Conservation (phyloP, 1,140 invertebrate genomes). For the Catajapyx aquilonaris region DNA sequence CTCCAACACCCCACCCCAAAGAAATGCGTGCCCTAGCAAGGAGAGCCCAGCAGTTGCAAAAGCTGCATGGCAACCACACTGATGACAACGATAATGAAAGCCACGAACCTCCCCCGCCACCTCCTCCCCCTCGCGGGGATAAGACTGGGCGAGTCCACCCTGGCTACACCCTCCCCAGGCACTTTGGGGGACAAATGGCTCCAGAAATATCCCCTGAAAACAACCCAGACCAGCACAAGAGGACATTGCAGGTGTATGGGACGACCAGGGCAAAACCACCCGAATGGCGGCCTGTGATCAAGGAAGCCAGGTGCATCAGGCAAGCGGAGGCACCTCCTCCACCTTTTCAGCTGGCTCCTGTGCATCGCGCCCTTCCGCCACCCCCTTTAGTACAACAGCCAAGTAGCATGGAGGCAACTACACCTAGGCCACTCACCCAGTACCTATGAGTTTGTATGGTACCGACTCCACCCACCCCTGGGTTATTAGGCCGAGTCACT, state of each 20-base stretch:
- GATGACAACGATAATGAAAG: neutral
- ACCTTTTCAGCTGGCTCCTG: too few species aligned
- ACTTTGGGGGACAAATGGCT: too few species aligned
- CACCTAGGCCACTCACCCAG: too few species aligned
- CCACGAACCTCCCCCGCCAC: neutral
- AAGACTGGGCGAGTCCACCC: neutral
- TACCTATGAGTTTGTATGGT: too few species aligned
- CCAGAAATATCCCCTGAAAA: neutral
- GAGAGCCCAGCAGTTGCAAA: slow-evolving; percentile 16
- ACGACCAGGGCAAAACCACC: neutral
- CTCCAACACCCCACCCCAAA: slow-evolving; percentile 82
- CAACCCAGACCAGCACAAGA: neutral
- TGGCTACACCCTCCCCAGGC: neutral
- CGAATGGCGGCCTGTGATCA: neutral
- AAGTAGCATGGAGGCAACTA: too few species aligned
- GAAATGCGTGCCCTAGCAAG: slow-evolving; percentile 66
- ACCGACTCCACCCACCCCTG: too few species aligned
- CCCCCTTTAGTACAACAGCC: too few species aligned
- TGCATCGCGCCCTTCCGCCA: too few species aligned
- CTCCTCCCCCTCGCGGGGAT: neutral
- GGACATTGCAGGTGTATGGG: neutral
- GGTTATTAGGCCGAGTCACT: too few species aligned
- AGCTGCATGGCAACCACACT: neutral
- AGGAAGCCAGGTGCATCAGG: neutral
- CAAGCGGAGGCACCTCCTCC: too few species aligned